These are phyloP conservation scores for Sisyra nigra DNA, from an alignment of 2,888 invertebrate species.

Conservation along the genomic window DNA sequence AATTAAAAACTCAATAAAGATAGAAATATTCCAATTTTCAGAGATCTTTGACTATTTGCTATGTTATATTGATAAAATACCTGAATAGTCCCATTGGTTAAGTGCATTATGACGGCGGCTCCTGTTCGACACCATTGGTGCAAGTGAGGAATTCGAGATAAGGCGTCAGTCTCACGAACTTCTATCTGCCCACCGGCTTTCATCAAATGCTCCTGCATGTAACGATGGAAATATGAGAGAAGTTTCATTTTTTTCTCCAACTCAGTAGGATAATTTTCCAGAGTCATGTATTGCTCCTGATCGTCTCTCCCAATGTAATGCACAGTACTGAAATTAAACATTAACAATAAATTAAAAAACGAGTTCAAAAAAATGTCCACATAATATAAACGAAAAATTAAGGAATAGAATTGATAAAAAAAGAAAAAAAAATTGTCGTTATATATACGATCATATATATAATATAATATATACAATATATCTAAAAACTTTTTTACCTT, in stretches of 20 bases:
- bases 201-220: slow-evolving; percentile 94
- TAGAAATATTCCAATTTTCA: no score
- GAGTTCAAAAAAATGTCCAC: no score
- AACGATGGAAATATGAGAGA: slow-evolving; percentile 89
- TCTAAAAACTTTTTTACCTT: neutral
- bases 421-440: no score
- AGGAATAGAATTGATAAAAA: no score
- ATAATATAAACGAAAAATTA: neutral
- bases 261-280: slow-evolving; percentile 58
- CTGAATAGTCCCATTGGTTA: slow-evolving; percentile 95
- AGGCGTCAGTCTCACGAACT: slow-evolving; percentile 69
- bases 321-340: slow-evolving; percentile 50
- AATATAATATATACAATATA: no score
- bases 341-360: slow-evolving; percentile 5
- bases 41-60: no score
- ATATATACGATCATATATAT: neutral
- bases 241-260: slow-evolving; percentile 93
- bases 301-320: slow-evolving; percentile 92
- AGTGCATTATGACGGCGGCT: slow-evolving; percentile 89
- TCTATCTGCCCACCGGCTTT: slow-evolving; percentile 77
- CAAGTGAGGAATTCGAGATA: slow-evolving; percentile 87
- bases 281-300: slow-evolving; percentile 79
- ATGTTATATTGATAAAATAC: slow-evolving; percentile 40
- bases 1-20: no score
- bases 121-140: slow-evolving; percentile 95